A percentile compares a stretch with the other conserved stretches of the same genome.
Evolutionary conservation across 2,888 invertebrate genomes (phyloP).

Genomic region (Andrena bicolor): DNA sequence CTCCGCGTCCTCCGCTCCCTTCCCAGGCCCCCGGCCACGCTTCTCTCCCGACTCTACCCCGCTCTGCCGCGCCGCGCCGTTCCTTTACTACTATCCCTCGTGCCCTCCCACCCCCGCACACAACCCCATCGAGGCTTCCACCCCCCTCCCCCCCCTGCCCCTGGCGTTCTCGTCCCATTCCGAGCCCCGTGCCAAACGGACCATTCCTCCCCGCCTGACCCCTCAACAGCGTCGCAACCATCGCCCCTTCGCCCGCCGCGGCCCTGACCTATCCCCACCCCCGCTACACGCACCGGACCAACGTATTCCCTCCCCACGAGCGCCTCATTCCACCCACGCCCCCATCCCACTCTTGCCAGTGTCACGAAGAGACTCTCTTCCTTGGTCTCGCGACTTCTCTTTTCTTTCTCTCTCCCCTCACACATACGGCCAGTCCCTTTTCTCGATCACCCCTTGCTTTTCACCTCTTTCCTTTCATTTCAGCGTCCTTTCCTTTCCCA

Average conservation of each 20-base stretch:
- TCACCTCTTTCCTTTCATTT: slow-evolving; percentile 15
- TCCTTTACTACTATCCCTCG: slow-evolving; percentile 14
- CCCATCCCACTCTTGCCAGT: slow-evolving; percentile 79
- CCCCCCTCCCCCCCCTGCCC: slow-evolving; percentile 49
- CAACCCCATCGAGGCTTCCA: neutral
- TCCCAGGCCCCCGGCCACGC: slow-evolving; percentile 69
- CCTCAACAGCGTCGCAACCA: slow-evolving; percentile 56
- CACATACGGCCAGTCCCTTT: slow-evolving; percentile 7
- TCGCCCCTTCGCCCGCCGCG: slow-evolving; percentile 61
- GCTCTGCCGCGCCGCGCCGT: neutral
- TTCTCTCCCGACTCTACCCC: slow-evolving; percentile 62
- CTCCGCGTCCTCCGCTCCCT: neutral
- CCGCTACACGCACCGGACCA: slow-evolving; percentile 56
- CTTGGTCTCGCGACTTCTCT: slow-evolving; percentile 51
- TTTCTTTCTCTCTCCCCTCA: slow-evolving; percentile 33
- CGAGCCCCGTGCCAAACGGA: slow-evolving; percentile 56
- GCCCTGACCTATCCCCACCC: slow-evolving; percentile 79
- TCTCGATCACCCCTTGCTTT: slow-evolving; percentile 12
- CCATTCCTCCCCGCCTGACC: slow-evolving; percentile 69
- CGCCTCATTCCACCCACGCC: slow-evolving; percentile 83
- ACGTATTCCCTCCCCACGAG: slow-evolving; percentile 70
- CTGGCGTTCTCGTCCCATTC: slow-evolving; percentile 50
- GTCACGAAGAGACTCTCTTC: slow-evolving; percentile 62
- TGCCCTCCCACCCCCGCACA: slow-evolving; percentile 3
- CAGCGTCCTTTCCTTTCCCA: slow-evolving; percentile 11